These are phyloP conservation scores for Cyclophora albipunctata DNA, from an alignment of 2,888 invertebrate species.

Conservation along the genomic window DNA sequence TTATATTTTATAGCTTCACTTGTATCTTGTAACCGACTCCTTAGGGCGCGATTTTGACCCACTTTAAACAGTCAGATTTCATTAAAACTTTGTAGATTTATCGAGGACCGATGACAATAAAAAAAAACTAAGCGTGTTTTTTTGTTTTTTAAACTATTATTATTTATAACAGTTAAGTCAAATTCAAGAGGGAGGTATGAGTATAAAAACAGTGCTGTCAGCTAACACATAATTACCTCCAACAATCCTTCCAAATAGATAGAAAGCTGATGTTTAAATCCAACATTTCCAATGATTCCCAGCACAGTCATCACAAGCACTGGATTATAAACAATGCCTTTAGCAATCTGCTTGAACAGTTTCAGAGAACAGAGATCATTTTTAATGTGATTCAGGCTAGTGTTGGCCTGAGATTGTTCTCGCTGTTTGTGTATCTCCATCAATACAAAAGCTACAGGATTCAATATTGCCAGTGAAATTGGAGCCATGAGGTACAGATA, in stretches of 20 bases:
- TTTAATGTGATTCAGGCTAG: conserved; percentile 30
- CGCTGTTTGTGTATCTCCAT: conserved; percentile 86
- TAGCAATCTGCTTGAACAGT: conserved; percentile 67
- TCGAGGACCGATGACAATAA: no score
- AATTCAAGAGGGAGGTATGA: no score
- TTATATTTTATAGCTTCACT: no score
- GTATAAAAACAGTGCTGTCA: no score
- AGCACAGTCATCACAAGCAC: conserved; percentile 94
- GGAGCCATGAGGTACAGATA: conserved; percentile 96
- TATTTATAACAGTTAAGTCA: no score
- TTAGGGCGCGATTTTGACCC: no score
- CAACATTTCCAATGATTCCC: conserved; percentile 89
- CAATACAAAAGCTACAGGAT: conserved; percentile 92
- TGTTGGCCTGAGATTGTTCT: conserved; percentile 33
- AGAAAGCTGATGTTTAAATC: conserved; percentile 87
- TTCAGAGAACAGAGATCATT: conserved; percentile 38
- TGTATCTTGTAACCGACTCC: no score
- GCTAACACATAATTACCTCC: conserved; percentile 62
- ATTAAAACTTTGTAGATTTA: no score
- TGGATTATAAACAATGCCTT: conserved; percentile 90
- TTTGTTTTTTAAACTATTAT: no score
- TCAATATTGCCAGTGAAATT: conserved; percentile 92
- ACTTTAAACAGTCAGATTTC: no score
- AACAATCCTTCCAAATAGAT: conserved; percentile 83
- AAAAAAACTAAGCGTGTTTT: no score